Evolutionary conservation across 2,888 invertebrate species (phyloP).

Genomic region (Stomorhina lunata): DNA sequence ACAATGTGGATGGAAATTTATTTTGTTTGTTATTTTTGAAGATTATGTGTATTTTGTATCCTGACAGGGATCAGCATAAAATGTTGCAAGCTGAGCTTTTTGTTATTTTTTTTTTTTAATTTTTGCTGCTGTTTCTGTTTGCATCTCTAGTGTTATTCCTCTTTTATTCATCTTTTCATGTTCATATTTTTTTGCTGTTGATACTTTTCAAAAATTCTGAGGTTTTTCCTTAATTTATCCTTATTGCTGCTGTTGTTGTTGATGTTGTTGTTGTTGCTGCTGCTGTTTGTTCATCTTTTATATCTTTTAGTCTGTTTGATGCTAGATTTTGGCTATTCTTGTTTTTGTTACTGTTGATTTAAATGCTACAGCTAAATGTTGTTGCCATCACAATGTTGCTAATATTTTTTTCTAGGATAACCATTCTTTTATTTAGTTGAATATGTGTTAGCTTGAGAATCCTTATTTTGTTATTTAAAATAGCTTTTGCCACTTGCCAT

Average conservation of each 20-base stretch:
- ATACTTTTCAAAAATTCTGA: conserved; percentile 65
- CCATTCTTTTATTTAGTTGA: not conserved
- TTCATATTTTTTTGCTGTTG: conserved; percentile 59
- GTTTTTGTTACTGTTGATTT: conserved; percentile 58
- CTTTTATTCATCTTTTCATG: conserved; percentile 61
- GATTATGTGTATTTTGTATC: conserved; percentile 79
- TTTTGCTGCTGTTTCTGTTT: conserved; percentile 15
- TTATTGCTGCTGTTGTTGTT: conserved; percentile 19
- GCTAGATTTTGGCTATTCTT: conserved; percentile 53
- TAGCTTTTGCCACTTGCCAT: conserved; percentile 52
- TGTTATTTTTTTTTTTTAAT: conserved; percentile 27
- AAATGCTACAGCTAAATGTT: conserved; percentile 57
- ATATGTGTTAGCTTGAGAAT: conserved; percentile 7
- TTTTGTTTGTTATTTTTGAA: conserved; percentile 78
- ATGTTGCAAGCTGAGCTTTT: conserved; percentile 79
- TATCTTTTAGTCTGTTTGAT: conserved; percentile 55
- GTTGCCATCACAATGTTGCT: conserved; percentile 20
- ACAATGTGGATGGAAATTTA: conserved; percentile 69
- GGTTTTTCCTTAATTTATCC: conserved; percentile 59
- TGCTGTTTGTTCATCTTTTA: conserved; percentile 24
- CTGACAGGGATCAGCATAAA: conserved; percentile 79
- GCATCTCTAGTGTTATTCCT: conserved; percentile 51
- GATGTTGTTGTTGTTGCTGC: conserved; percentile 14
- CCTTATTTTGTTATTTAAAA: conserved; percentile 48
- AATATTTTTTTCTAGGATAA: not conserved